Evolutionary conservation across 2,797 vertebrate species (phyloP).

Genomic region (Cyclopterus lumpus): DNA sequence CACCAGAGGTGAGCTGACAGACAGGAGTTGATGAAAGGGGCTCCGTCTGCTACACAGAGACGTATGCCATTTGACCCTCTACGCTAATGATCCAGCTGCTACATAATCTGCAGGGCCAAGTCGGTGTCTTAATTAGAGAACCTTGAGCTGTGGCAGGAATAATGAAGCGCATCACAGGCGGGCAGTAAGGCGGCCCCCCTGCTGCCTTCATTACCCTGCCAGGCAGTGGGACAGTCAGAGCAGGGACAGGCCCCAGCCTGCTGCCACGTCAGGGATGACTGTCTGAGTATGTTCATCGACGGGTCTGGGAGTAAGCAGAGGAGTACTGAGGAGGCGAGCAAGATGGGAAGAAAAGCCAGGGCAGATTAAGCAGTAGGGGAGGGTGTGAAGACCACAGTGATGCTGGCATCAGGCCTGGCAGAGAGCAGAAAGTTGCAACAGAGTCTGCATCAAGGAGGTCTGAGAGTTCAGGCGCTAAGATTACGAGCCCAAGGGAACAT

Average conservation of each 20-base stretch:
- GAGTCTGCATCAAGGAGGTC: slow-evolving; percentile 43
- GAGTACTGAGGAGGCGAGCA: slow-evolving; percentile 24
- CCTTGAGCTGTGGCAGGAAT: slow-evolving; percentile 70
- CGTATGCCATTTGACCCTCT: slow-evolving; percentile 73
- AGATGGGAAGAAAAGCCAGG: slow-evolving; percentile 43
- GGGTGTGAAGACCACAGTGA: slow-evolving; percentile 28
- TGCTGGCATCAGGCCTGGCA: slow-evolving; percentile 47
- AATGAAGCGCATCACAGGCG: slow-evolving; percentile 64
- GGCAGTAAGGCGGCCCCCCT: slow-evolving; percentile 25
- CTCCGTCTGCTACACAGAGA: slow-evolving; percentile 54
- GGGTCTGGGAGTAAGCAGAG: slow-evolving; percentile 43
- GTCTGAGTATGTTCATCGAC: slow-evolving; percentile 47
- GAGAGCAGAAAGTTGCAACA: slow-evolving; percentile 45
- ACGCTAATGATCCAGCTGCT: slow-evolving; percentile 80
- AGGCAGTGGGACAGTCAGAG: slow-evolving; percentile 57
- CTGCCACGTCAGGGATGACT: slow-evolving; percentile 46
- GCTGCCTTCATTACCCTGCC: slow-evolving; percentile 64
- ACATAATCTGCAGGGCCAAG: slow-evolving; percentile 71
- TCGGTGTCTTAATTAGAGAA: slow-evolving; percentile 78
- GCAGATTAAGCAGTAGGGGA: slow-evolving; percentile 33
- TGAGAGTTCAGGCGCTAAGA: slow-evolving; percentile 52
- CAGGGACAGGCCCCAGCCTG: slow-evolving; percentile 60
- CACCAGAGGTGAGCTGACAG: slow-evolving; percentile 50
- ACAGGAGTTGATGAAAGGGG: slow-evolving; percentile 61
- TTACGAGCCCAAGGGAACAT: slow-evolving; percentile 55